phyloP scores from a whole-genome alignment of 2,113 vertebrate genomes.

The Cnemophilus loriae region DNA sequence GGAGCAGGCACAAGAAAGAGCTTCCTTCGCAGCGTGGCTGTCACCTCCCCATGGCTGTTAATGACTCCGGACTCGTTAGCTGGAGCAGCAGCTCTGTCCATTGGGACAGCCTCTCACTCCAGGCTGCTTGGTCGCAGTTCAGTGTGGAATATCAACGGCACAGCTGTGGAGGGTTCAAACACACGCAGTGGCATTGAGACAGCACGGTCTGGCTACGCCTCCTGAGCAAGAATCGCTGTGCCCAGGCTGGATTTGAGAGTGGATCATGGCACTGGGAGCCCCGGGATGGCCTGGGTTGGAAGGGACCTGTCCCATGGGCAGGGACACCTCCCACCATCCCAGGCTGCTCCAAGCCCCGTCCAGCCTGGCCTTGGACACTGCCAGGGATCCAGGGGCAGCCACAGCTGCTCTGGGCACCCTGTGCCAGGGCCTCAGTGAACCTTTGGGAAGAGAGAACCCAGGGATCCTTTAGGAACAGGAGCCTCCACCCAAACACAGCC shows the following conservation, averaged over 20 bases:
- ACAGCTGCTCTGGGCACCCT: background rate
- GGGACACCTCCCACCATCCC: background rate
- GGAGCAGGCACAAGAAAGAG: background rate
- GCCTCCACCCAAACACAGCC: background rate
- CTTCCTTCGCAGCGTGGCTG: background rate
- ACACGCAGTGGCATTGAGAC: background rate
- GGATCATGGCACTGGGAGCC: background rate
- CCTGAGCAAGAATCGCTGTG: rapidly evolving
- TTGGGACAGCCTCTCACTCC: background rate
- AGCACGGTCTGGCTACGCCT: background rate
- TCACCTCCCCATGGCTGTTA: rapidly evolving
- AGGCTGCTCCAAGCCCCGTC: background rate
- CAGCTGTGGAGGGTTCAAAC: rapidly evolving
- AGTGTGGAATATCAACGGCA: background rate
- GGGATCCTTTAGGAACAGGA: background rate
- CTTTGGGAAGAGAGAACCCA: background rate
- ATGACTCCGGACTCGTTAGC: background rate
- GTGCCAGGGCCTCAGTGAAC: background rate
- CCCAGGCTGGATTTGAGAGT: background rate
- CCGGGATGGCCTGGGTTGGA: background rate
- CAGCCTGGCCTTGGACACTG: rapidly evolving
- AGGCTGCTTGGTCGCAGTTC: background rate
- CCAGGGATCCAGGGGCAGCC: background rate
- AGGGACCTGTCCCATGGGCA: background rate
- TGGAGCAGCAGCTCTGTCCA: background rate